phyloP scores from a whole-genome alignment of 2,888 invertebrate genomes.

The Sericinus montela region DNA sequence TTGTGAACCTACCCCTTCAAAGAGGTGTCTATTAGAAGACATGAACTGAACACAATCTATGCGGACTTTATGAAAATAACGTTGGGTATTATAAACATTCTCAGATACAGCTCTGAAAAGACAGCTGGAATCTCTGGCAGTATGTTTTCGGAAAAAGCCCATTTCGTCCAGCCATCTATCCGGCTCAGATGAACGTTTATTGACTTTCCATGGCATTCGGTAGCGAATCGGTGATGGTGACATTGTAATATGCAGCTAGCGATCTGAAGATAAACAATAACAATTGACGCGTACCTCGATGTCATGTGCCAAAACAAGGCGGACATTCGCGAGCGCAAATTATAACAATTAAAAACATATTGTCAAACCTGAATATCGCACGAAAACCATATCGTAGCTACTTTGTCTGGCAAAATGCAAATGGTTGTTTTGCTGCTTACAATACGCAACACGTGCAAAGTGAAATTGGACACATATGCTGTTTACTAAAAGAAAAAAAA shows the following conservation, averaged over 20 bases:
- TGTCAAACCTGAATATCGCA: constrained; percentile 20
- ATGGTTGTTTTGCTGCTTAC: constrained; percentile 69
- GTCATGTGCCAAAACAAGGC: constrained; percentile 7
- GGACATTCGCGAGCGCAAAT: constrained; percentile 18
- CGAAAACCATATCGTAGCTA: constrained; percentile 72
- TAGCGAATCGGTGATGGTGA: constrained; percentile 68
- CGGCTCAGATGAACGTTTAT: constrained; percentile 69
- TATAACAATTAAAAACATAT: constrained; percentile 14
- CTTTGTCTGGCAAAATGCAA: constrained; percentile 59
- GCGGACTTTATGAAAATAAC: constrained; percentile 86
- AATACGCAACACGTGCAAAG: constrained; percentile 72
- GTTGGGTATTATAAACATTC: constrained; percentile 85
- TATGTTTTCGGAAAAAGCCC: constrained; percentile 91
- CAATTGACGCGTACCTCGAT: constrained; percentile 54
- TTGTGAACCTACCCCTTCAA: constrained; percentile 77
- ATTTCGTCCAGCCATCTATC: constrained; percentile 90
- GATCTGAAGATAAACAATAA: constrained; percentile 76
- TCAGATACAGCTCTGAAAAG: constrained; percentile 94
- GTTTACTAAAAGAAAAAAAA: constrained; percentile 33
- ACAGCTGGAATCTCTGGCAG: constrained; percentile 92
- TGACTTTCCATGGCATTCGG: constrained; percentile 71
- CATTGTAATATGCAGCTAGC: constrained; percentile 58
- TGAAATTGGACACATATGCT: constrained; percentile 38
- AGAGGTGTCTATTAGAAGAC: constrained; percentile 80
- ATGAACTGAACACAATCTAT: constrained; percentile 87